Percentiles rank a stretch among this genome's conserved stretches.
Conservation (phyloP, 2,888 invertebrate genomes). For the Erynnis tages region DNA sequence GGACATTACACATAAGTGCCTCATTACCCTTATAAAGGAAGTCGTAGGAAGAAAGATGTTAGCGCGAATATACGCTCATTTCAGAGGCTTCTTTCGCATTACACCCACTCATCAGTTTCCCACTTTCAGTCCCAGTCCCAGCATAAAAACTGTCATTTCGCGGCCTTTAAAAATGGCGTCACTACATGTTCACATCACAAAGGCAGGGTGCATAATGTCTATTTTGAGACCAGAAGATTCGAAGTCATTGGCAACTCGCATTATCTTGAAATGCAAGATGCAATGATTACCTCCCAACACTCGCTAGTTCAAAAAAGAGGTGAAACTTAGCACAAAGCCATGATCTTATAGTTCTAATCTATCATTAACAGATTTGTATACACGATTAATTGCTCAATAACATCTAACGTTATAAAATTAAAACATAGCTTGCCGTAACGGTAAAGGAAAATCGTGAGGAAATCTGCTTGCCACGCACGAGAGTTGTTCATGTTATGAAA, state of each 20-base stretch:
- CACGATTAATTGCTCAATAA: too few relatives aligned
- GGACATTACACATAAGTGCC: too few relatives aligned
- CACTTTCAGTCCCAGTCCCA: background rate
- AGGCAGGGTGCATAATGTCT: background rate
- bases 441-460: too few relatives aligned
- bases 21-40: background rate
- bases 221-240: background rate
- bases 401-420: too few relatives aligned
- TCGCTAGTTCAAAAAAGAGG: slow-evolving; percentile 4
- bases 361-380: too few relatives aligned
- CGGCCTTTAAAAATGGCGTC: background rate
- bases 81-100: background rate
- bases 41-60: background rate
- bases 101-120: slow-evolving; percentile 1
- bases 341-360: too few relatives aligned
- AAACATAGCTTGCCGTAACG: too few relatives aligned
- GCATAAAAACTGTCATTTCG: slow-evolving; percentile 1
- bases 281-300: background rate
- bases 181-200: background rate
- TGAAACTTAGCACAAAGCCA: background rate
- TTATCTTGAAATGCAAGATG: background rate
- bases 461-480: too few relatives aligned
- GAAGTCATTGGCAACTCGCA: background rate
- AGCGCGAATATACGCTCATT: background rate
- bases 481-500: too few relatives aligned